Conservation (phyloP, 2,113 vertebrate genomes). For the Setophaga kirtlandii region DNA sequence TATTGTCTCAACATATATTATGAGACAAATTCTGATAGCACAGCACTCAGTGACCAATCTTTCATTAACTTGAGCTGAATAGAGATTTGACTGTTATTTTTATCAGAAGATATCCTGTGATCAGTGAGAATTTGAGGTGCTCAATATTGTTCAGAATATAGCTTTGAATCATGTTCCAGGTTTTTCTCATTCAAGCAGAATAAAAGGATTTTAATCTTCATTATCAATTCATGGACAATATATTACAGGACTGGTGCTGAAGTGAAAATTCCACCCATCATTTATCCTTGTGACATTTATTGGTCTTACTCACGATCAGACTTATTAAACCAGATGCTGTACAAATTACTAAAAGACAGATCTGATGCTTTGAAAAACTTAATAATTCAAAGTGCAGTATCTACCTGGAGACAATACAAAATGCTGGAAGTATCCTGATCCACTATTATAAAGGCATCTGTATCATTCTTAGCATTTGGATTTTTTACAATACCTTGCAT, state of each 20-base stretch:
- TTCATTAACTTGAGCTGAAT: neutral
- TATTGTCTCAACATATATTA: neutral
- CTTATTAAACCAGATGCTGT: constrained; percentile 17
- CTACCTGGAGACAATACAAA: neutral
- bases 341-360: constrained; percentile 26
- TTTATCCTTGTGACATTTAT: constrained; percentile 12
- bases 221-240: neutral
- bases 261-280: constrained; percentile 7
- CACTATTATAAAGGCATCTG: neutral
- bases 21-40: neutral
- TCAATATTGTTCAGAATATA: neutral
- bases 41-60: neutral
- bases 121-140: neutral
- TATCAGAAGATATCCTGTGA: neutral
- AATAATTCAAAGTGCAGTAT: neutral
- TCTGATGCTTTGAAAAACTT: neutral
- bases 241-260: neutral
- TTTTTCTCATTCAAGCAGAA: neutral
- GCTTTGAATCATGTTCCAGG: neutral
- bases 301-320: neutral
- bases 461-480: neutral
- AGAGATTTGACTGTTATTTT: constrained; percentile 14
- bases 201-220: constrained; percentile 45
- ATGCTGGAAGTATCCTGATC: neutral
- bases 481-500: neutral